phyloP scores from a whole-genome alignment of 2,113 vertebrate species.

The Scophthalmus maximus region DNA sequence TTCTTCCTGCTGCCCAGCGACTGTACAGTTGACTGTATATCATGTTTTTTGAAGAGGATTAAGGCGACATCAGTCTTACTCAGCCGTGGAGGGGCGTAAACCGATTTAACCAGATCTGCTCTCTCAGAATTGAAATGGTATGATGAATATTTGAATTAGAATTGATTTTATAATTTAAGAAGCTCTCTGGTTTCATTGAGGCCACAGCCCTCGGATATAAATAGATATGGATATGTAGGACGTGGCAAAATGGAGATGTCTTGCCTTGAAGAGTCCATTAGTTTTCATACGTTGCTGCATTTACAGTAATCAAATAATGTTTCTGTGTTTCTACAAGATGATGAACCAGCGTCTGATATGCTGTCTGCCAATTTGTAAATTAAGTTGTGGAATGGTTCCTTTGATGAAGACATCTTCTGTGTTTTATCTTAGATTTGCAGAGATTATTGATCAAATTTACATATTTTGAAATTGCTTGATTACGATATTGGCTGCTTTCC shows the following conservation, averaged over 20 bases:
- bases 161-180: conserved; percentile 85
- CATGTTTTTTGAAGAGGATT: conserved; percentile 62
- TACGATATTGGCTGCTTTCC: background rate
- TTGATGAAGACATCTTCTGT: conserved; percentile 18
- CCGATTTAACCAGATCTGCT: conserved; percentile 72
- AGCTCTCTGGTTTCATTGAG: conserved; percentile 79
- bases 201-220: conserved; percentile 76
- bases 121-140: conserved; percentile 79
- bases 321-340: conserved; percentile 27
- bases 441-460: conserved; percentile 23
- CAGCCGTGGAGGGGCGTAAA: conserved; percentile 62
- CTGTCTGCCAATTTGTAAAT: conserved; percentile 16
- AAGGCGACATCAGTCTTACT: conserved; percentile 73
- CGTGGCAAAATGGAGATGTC: conserved; percentile 48
- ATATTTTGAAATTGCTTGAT: conserved; percentile 16
- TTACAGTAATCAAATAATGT: conserved; percentile 48
- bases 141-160: conserved; percentile 84
- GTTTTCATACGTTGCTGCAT: conserved; percentile 48
- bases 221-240: conserved; percentile 71
- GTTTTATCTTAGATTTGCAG: background rate
- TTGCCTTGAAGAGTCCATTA: conserved; percentile 58
- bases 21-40: conserved; percentile 69
- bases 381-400: conserved; percentile 22
- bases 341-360: conserved; percentile 22
- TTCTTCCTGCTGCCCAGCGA: conserved; percentile 32